Evolutionary conservation across 2,888 invertebrate genomes (phyloP).

Genomic region (Saturnia japonica): DNA sequence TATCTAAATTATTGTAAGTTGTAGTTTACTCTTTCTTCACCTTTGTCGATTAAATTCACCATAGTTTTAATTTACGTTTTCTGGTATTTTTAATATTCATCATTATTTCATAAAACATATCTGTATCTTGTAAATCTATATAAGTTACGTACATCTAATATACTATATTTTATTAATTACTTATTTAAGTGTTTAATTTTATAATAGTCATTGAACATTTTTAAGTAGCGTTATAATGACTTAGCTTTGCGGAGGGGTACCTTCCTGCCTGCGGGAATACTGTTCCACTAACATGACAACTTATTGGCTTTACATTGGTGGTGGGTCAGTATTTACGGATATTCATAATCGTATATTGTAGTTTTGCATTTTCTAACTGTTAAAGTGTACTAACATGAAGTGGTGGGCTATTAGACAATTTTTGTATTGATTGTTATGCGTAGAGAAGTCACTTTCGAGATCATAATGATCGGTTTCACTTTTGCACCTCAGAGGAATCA

Average conservation of each 20-base stretch:
- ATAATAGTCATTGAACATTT: constrained; percentile 33
- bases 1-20: constrained; percentile 5
- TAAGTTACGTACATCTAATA: constrained; percentile 39
- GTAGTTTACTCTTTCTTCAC: neutral
- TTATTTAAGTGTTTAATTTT: constrained; percentile 29
- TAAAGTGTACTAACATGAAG: constrained; percentile 58
- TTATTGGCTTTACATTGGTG: constrained; percentile 64
- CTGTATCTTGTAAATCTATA: constrained; percentile 30
- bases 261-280: constrained; percentile 82
- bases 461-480: constrained; percentile 75
- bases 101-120: constrained; percentile 15
- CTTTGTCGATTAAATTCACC: neutral
- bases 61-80: neutral
- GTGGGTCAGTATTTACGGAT: constrained; percentile 59
- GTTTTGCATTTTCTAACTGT: constrained; percentile 61
- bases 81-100: neutral
- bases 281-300: constrained; percentile 72
- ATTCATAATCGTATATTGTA: constrained; percentile 51
- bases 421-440: constrained; percentile 36
- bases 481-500: constrained; percentile 81
- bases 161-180: constrained; percentile 22
- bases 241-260: constrained; percentile 82
- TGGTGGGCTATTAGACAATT: constrained; percentile 40
- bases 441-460: constrained; percentile 51
- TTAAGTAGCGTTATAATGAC: constrained; percentile 71